A percentile compares a stretch with the other conserved stretches of the same genome.
phyloP scores from a whole-genome alignment of 2,888 invertebrate genomes.

The Marronus borbonicus region DNA sequence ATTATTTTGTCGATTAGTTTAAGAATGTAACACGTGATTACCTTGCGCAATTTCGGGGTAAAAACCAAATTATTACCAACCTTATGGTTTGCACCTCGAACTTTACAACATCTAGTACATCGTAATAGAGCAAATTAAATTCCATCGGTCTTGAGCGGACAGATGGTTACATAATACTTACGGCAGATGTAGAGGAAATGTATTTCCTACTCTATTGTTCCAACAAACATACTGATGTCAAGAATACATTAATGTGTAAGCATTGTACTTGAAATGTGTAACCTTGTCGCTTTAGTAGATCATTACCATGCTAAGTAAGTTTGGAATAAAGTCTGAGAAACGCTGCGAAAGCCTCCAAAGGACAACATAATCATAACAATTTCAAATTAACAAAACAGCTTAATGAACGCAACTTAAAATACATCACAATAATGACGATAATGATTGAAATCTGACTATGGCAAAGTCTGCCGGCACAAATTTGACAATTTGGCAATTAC shows the following conservation, averaged over 20 bases:
- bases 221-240: constrained; percentile 39
- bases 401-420: too few relatives aligned
- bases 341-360: background rate
- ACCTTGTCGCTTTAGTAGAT: constrained; percentile 32
- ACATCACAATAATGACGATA: too few relatives aligned
- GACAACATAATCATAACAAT: background rate
- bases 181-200: constrained; percentile 31
- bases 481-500: too few relatives aligned
- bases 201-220: constrained; percentile 41
- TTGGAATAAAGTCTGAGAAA: background rate
- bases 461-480: too few relatives aligned
- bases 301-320: constrained; percentile 25
- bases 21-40: too few relatives aligned
- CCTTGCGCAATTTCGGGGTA: too few relatives aligned
- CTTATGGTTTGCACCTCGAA: constrained; percentile 26
- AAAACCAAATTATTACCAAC: background rate
- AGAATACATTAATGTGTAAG: constrained; percentile 34
- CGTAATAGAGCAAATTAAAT: constrained; percentile 22
- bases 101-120: constrained; percentile 21
- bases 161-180: constrained; percentile 37
- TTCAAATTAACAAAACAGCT: background rate
- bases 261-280: constrained; percentile 29
- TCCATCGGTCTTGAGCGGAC: constrained; percentile 21
- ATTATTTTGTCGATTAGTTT: too few relatives aligned
- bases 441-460: too few relatives aligned